A percentile compares a stretch with the other conserved stretches of the same genome.
Conservation (phyloP, 2,113 vertebrate genomes). For the Formicarius rufipectus region DNA sequence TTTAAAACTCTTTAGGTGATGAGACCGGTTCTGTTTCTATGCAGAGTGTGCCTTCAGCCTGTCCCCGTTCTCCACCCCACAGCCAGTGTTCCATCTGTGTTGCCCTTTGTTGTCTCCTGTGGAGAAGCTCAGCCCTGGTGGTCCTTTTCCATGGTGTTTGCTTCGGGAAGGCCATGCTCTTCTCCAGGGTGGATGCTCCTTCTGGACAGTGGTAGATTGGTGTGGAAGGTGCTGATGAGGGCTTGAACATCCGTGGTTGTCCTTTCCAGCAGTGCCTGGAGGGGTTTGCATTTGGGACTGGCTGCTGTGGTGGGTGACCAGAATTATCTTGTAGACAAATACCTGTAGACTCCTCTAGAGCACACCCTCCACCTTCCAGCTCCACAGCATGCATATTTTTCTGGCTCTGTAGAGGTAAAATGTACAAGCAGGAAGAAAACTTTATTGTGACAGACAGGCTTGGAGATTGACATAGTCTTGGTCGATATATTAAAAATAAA, state of each 20-base stretch:
- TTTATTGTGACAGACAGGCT: background rate
- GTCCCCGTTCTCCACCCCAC: rapidly evolving
- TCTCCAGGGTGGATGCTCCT: background rate
- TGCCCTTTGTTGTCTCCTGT: background rate
- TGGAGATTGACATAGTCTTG: background rate
- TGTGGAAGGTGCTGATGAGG: background rate
- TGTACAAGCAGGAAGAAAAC: background rate
- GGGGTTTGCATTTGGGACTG: background rate
- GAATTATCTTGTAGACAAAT: background rate
- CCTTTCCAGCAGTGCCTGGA: background rate
- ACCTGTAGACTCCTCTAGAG: background rate
- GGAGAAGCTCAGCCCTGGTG: background rate
- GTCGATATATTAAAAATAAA: background rate
- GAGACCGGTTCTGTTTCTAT: rapidly evolving
- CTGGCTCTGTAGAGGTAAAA: background rate
- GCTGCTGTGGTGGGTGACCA: background rate
- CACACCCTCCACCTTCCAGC: background rate
- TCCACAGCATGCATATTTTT: background rate
- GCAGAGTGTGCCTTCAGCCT: background rate
- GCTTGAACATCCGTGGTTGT: rapidly evolving
- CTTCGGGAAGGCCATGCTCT: rapidly evolving
- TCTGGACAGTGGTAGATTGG: rapidly evolving
- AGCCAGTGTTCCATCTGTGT: background rate
- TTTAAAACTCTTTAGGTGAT: background rate
- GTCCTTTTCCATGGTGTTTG: rapidly evolving